Base-by-base conservation (phyloP, 1,140 invertebrate species). In the Bombus impatiens region DNA sequence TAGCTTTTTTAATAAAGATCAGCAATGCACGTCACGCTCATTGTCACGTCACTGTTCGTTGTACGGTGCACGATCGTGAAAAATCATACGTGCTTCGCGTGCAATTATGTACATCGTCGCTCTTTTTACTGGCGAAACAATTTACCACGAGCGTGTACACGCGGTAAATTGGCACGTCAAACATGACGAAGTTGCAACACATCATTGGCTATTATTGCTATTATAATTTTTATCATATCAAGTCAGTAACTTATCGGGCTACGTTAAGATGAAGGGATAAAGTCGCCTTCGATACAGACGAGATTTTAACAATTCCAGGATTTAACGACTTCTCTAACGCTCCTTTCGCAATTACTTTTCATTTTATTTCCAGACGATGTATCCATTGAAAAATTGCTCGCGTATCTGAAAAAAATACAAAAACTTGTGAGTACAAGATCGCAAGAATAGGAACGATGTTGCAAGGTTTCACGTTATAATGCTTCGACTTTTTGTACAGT, bases 61-160 rank as follows among this genome's bases (percentile, higher is more conserved):
- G 72, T 40, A 35, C 72, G 15, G 32, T 18, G n/a, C 5, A n/a
- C 25, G 40, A n/a, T 57, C 35, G 72, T 65, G 57, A 75, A 82
- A 76, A 82, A 76, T 75, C 71, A n/a, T 62, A 35, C 74, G 82
- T 76, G 81, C 42, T 22, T 25, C 18, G 72, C 72, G 44, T 83
- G 57, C 44, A 42, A 53, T 37, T n/a, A 32, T 8, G 12, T 62
- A n/a, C 59, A 8, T 12, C 35, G 44, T 15, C 35, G 15, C 22
- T 67, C 32, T 77, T 72, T 57, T 44, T 32, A 12, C 57, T 15
- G n/a, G 71, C 22, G 28, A 40, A 68, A 70, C n/a, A 70, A 42
- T 74, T 82, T 15, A 37, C 2, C 40, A 10, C 12, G 9, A 28
- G 25, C 40, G 18, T 53, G 1, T 53, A 77, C 53, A 25, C 59